Percentiles rank a stretch among this genome's conserved stretches.
Evolutionary conservation across 2,888 invertebrate genomes (phyloP).

Genomic region (Diarsia rubi): DNA sequence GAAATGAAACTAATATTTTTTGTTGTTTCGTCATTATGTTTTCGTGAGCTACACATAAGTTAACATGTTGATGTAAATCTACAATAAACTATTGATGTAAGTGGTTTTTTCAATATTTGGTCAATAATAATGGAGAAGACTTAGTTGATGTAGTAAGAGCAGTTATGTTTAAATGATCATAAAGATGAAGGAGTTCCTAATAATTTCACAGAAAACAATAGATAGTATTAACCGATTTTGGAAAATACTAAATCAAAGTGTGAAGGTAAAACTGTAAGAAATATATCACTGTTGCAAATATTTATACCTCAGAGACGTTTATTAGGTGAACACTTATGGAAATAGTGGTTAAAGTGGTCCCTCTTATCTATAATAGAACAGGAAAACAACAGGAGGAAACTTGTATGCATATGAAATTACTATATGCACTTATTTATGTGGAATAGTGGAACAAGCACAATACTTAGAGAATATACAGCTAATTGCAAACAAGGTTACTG

Average conservation of each 20-base stretch:
- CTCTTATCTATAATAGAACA: constrained; percentile 56
- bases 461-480: constrained; percentile 43
- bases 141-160: neutral
- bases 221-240: neutral
- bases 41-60: neutral
- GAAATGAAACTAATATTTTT: constrained; percentile 39
- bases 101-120: neutral
- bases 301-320: neutral
- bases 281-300: neutral
- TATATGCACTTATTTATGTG: constrained; percentile 47
- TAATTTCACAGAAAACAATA: neutral
- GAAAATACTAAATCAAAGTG: neutral
- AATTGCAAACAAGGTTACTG: constrained; percentile 52
- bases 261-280: neutral
- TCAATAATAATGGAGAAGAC: no score
- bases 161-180: neutral
- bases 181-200: neutral
- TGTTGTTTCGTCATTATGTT: constrained; percentile 18
- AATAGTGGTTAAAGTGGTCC: constrained; percentile 52
- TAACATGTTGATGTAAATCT: constrained; percentile 3
- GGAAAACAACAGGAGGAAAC: constrained; percentile 58
- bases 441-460: constrained; percentile 50
- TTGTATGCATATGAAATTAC: constrained; percentile 44
- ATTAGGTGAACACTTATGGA: constrained; percentile 39
- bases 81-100: neutral